A percentile compares a stretch with the other conserved stretches of the same genome.
phyloP scores from a whole-genome alignment of 2,797 vertebrate species.

The Acanthopagrus latus region DNA sequence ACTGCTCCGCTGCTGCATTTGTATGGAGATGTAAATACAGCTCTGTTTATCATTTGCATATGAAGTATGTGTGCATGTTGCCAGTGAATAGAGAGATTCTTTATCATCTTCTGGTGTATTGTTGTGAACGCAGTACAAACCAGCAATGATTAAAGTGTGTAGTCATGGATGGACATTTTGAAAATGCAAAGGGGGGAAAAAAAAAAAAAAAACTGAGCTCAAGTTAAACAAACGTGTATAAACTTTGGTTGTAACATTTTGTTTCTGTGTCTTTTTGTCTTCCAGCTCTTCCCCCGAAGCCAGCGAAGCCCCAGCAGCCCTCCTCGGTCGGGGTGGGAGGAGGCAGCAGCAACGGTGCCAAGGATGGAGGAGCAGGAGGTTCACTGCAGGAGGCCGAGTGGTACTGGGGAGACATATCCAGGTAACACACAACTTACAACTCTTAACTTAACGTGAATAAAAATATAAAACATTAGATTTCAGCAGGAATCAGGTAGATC shows the following conservation, averaged over 20 bases:
- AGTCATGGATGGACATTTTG: not conserved
- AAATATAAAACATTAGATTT: too few relatives aligned
- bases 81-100: not conserved
- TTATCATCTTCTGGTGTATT: not conserved
- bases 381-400: conserved; percentile 96
- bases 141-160: too few relatives aligned
- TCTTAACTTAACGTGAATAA: too few relatives aligned
- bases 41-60: conserved; percentile 15
- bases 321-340: conserved; percentile 72
- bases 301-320: conserved; percentile 89
- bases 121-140: not conserved
- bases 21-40: not conserved
- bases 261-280: conserved; percentile 16
- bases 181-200: not conserved
- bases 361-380: conserved; percentile 84
- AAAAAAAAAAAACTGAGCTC: not conserved
- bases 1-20: not conserved
- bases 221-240: not conserved
- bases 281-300: conserved; percentile 96
- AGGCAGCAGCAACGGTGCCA: conserved; percentile 85
- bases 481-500: too few relatives aligned
- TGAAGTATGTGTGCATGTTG: not conserved
- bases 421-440: conserved; percentile 80
- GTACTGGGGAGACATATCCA: conserved; percentile 99
- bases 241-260: not conserved